Base-by-base conservation (phyloP, 1,140 invertebrate genomes). In the Aphidius ervi region DNA sequence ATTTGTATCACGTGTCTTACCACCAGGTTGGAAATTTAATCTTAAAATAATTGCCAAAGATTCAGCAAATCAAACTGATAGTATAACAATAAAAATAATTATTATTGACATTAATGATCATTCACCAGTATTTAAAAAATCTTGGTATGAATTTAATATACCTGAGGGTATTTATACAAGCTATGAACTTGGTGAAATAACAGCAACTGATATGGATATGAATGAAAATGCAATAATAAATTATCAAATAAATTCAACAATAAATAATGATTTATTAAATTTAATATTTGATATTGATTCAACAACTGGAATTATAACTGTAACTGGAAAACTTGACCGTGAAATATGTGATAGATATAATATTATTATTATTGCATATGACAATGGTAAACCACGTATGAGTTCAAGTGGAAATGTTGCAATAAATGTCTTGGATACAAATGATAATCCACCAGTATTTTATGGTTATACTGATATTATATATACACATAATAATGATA, bases 61-160 rank as follows among this genome's bases (percentile, higher is more conserved):
- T 73, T 84, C 86, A 5, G 91, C 88, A 6, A 87, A 85, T 1
- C 74, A 94, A 0, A 84, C 81, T 53, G 87, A 92, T 56, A 80
- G 82, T 49, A 84, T 91, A 4, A 85, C 84, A 45, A 77, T 95
- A 1, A 84, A 87, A 56, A 76, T 89, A 0, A 78, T 82, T 40
- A 81, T 95, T 0, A 85, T 86, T 63, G 93, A 95, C 74, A 84
- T 94, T 0, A 96, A 96, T 70, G 89, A 95, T 70, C 91, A 94
- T 71, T 84, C 88, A 10, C 93, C 93, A 0, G 83, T 86, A 49
- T 96, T 95, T 65, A 87, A 86, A 63, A 87, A 90, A 67, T 83
- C 87, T 2, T 89, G 86, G 83, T 96, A 95, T 73, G 87, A 84
- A 10, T 95, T 94, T 69, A 88, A 92, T 63, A 82, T 93, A 0